Evolutionary conservation across 2,888 invertebrate species (phyloP), one percentile per base, ranked within the genome.

Genomic region (Hyppa rectilinea): DNA sequence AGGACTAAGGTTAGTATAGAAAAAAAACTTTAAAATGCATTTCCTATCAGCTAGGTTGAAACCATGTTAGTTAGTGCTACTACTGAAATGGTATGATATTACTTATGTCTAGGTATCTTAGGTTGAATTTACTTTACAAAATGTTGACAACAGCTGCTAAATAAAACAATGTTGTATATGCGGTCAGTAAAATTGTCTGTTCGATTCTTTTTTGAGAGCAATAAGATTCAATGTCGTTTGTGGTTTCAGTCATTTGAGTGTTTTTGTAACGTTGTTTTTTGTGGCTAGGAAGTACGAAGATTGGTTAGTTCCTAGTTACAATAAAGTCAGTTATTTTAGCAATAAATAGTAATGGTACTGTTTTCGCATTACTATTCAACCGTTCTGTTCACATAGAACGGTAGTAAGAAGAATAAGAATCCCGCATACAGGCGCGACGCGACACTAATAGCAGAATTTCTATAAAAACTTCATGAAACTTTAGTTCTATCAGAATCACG

Each of bases 1-100:
- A 65, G 62, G 53, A 75, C 49, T 68, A n/a, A n/a, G n/a, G 61
- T 71, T 59, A 49, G 36, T 77, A 60, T 55, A 72, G 70, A 70
- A 78, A 81, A 87, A 84, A 67, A 61, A 55, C 67, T 77, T 80
- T 61, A 70, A 69, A 75, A 71, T 79, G 58, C 78, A 84, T 85
- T 84, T 82, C 72, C 79, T 74, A 88, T 87, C 87, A 88, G 88
- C 87, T 87, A 86, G 75, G 69, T 82, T 40, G 3, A 29, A 68
- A 80, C 61, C 73, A 71, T 26, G 23, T 71, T 60, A 49, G 10
- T 36, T 52, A 55, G 20, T 56, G 31, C 31, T 23, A 14, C 56
- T 52, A 0, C 7, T 9, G 2, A 73, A 80, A 67, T n/a, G 0
- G 0, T n/a, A 1, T 17, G 2, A 9, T 9, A 23, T 5, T 23